Percentiles rank a stretch among this genome's conserved stretches.
Evolutionary conservation across 1,140 invertebrate genomes (phyloP).

Genomic region (Platyscapa corneri): DNA sequence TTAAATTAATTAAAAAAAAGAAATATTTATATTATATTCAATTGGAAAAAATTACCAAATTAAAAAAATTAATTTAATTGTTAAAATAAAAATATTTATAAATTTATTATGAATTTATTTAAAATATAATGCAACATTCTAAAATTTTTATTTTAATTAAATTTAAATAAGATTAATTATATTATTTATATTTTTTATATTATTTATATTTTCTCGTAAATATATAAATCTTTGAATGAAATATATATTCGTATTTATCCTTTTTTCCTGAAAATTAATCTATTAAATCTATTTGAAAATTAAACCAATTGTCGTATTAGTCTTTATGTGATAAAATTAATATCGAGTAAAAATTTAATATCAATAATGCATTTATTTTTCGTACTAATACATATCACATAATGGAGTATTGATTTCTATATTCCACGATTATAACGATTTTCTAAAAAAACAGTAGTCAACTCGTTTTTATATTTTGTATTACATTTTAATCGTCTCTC

Average conservation of each 20-base stretch:
- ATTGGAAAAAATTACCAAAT: no score
- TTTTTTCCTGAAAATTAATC: neutral
- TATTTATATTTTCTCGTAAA: no score
- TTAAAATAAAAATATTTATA: no score
- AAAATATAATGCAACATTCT: no score
- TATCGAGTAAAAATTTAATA: slow-evolving; percentile 17
- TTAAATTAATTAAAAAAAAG: no score
- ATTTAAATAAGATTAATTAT: no score
- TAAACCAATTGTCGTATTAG: neutral
- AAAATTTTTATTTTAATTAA: no score
- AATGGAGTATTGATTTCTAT: slow-evolving; percentile 1
- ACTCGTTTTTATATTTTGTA: neutral
- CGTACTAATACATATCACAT: slow-evolving; percentile 31
- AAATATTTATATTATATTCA: no score
- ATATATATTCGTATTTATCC: neutral
- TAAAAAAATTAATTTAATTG: no score
- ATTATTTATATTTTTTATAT: no score
- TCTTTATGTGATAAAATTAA: neutral
- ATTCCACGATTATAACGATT: neutral
- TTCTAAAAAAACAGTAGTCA: slow-evolving; percentile 11
- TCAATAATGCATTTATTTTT: slow-evolving; percentile 44
- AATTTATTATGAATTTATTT: no score
- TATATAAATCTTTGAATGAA: neutral
- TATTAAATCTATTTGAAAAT: neutral
- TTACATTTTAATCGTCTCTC: neutral